A percentile compares a stretch with the other conserved stretches of the same genome.
These are phyloP conservation scores for Benthosema pterotum DNA, from an alignment of 2,797 vertebrate species.

Conservation along the genomic window DNA sequence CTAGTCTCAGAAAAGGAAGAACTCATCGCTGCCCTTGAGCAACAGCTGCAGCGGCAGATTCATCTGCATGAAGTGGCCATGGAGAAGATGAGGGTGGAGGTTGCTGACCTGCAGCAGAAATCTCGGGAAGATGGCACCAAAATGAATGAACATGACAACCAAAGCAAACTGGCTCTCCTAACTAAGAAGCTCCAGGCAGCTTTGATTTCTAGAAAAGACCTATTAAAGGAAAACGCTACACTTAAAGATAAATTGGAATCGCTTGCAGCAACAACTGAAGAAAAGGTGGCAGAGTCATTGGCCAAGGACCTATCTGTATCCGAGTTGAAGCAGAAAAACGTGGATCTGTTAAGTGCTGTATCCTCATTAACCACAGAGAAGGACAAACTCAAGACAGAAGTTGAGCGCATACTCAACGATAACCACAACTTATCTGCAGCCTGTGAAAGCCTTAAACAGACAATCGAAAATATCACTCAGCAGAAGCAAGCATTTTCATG, in stretches of 20 bases:
- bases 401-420: conserved; percentile 76
- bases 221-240: conserved; percentile 80
- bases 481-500: conserved; percentile 91
- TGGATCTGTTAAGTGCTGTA: conserved; percentile 54
- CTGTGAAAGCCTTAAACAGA: conserved; percentile 88
- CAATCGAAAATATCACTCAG: conserved; percentile 88
- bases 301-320: conserved; percentile 62
- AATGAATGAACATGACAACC: conserved; percentile 56
- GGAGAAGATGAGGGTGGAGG: conserved; percentile 59
- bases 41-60: conserved; percentile 69
- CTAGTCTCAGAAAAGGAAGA: conserved; percentile 65
- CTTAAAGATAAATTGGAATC: conserved; percentile 78
- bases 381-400: conserved; percentile 65
- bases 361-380: conserved; percentile 59
- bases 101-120: conserved; percentile 59
- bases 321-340: conserved; percentile 66
- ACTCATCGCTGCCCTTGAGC: conserved; percentile 64
- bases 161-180: conserved; percentile 68
- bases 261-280: conserved; percentile 65
- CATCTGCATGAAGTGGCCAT: conserved; percentile 53
- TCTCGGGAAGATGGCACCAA: conserved; percentile 61
- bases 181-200: conserved; percentile 88
- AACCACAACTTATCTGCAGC: conserved; percentile 87
- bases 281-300: conserved; percentile 56
- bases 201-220: conserved; percentile 87